phyloP scores from a whole-genome alignment of 37 sponge, comb jelly and placozoan species.

The Halisarca cf. caerulea region DNA sequence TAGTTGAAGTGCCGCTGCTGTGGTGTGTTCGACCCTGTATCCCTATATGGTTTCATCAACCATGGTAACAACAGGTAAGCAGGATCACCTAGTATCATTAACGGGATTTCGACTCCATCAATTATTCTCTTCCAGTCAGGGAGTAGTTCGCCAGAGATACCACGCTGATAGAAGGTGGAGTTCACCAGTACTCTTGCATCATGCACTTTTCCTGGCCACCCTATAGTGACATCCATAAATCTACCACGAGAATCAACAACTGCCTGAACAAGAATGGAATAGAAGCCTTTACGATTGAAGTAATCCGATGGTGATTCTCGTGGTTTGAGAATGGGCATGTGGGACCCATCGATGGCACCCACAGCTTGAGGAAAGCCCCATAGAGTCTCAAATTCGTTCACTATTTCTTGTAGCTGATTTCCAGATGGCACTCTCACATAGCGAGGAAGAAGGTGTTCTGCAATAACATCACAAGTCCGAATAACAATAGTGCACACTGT shows the following conservation, averaged over 20 bases:
- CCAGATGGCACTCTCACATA: constrained; percentile 13
- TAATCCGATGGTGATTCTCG: constrained; percentile 33
- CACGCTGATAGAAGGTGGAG: constrained; percentile 32
- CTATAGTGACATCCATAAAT: not conserved
- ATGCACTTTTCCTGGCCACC: constrained; percentile 34
- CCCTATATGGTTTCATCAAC: constrained; percentile 51
- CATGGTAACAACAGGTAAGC: constrained; percentile 38
- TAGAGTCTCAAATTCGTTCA: constrained; percentile 11
- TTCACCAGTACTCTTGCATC: constrained; percentile 43
- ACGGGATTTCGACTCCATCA: not conserved
- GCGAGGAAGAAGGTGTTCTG: not conserved
- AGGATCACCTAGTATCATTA: constrained; percentile 33
- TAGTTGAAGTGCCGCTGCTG: constrained; percentile 40
- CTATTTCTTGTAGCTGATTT: not conserved
- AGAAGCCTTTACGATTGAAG: constrained; percentile 31
- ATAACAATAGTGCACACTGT: constrained; percentile 4
- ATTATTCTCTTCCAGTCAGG: constrained; percentile 7
- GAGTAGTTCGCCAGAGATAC: constrained; percentile 3
- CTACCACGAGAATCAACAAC: constrained; percentile 3
- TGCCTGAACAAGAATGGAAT: constrained; percentile 42
- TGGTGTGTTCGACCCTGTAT: not conserved
- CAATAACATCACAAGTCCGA: constrained; percentile 2
- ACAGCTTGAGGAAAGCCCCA: constrained; percentile 42
- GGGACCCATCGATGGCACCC: constrained; percentile 48
- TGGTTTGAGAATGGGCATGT: constrained; percentile 34